Percentiles rank a stretch among this genome's conserved stretches.
These are phyloP conservation scores for Ostrea denselamellosa DNA, from an alignment of 1,140 invertebrate species.

Conservation along the genomic window DNA sequence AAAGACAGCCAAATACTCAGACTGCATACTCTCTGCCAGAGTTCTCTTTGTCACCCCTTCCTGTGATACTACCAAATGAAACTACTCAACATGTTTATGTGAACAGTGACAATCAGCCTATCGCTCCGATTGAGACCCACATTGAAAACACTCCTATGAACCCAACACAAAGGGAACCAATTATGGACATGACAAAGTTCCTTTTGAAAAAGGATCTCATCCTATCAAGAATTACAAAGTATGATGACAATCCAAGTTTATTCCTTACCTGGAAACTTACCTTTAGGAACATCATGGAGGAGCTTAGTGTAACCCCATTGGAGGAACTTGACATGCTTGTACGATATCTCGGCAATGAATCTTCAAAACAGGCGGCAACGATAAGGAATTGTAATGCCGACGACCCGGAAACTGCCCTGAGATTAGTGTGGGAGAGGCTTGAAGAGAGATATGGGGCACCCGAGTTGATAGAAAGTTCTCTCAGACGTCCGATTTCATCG, in stretches of 20 bases:
- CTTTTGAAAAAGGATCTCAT: constrained; percentile 40
- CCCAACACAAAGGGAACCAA: neutral
- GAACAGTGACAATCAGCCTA: neutral
- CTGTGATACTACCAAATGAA: neutral
- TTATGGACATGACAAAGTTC: constrained; percentile 33
- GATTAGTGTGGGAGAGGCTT: constrained; percentile 49
- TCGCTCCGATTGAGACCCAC: neutral
- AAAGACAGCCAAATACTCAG: neutral
- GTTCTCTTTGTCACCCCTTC: neutral
- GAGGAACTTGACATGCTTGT: too few species aligned
- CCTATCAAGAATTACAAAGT: neutral
- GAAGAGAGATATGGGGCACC: constrained; percentile 51
- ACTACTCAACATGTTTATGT: neutral
- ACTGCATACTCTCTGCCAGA: neutral
- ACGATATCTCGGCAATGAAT: too few species aligned
- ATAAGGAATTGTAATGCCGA: constrained; percentile 35
- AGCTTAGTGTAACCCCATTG: too few species aligned
- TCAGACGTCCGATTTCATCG: constrained; percentile 46
- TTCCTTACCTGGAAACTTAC: too few species aligned
- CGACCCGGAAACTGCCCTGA: constrained; percentile 17
- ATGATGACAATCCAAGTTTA: too few species aligned
- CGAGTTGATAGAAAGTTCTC: constrained; percentile 49
- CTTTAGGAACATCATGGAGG: too few species aligned
- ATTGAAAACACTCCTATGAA: neutral
- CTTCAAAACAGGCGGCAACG: too few species aligned